Evolutionary conservation across 2,113 vertebrate species (phyloP), one percentile per base, ranked within the genome.

Genomic region (Prunella himalayana): DNA sequence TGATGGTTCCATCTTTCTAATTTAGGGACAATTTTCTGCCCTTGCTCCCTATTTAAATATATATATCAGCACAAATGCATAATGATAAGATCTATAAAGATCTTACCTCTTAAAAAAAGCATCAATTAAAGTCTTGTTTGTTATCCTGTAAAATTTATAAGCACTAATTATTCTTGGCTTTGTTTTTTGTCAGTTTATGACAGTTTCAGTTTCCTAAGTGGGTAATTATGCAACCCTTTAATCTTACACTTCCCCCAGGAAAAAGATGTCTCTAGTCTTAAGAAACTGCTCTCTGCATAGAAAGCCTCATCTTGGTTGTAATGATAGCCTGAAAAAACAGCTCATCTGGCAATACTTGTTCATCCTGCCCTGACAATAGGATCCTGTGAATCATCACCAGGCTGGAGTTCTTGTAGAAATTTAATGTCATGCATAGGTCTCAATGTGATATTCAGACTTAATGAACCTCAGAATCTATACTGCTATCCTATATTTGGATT

Each of bases 111-210:
- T 60, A 12, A 73, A 73, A 82, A 79, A 69, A 42, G 17, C 49
- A 87, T 85, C 71, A 69, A 77, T 89, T 94, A 86, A 86, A 90
- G 59, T 49, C 79, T 87, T 95, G 68, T 94, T 94, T 95, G 60
- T 60, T 93, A 76, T 61, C 42, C 68, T 83, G 33, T 47, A 69
- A 87, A 89, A 94, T 95, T 71, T 75, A 82, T 77, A 82, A 91
- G 81, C 69, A 85, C 41, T 77, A 89, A 94, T 94, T 96, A 95
- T 79, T 94, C 45, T 68, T 90, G 53, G 65, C 69, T 92, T 93
- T 72, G 61, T 87, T 72, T 92, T 85, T 82, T 69, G 80, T 85
- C 88, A 86, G 41, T 95, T 93, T 96, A 84, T 53, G 91, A 85
- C 66, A 87, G 50, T 60, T 85, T 57, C 68, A 21, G 41, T 82